phyloP scores from a whole-genome alignment of 2,888 invertebrate species.

The Phorcus lineatus region DNA sequence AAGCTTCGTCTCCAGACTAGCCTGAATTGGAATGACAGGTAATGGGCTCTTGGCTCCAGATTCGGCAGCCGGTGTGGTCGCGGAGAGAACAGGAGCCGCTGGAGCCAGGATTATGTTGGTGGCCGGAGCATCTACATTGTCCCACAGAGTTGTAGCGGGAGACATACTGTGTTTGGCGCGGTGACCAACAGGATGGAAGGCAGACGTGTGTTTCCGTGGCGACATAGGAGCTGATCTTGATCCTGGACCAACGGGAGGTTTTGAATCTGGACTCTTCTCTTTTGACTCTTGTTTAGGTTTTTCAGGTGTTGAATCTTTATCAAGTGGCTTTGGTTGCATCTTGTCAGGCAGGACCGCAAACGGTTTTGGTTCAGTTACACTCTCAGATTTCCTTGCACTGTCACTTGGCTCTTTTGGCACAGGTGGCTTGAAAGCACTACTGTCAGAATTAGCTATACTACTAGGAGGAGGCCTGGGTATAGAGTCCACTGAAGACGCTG shows the following conservation, averaged over 20 bases:
- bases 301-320: not conserved
- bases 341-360: too few species aligned
- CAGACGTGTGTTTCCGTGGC: constrained; percentile 41
- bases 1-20: constrained; percentile 3
- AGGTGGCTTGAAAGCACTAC: constrained; percentile 3
- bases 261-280: not conserved
- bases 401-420: not conserved
- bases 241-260: not conserved
- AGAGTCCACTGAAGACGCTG: not conserved
- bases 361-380: not conserved
- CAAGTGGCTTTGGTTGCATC: too few species aligned
- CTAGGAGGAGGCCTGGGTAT: not conserved
- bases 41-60: not conserved
- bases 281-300: not conserved
- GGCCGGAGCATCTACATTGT: constrained; percentile 58
- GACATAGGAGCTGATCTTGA: not conserved
- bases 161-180: constrained; percentile 64
- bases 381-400: not conserved
- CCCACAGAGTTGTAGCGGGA: constrained; percentile 71
- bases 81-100: constrained; percentile 45
- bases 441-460: too few species aligned
- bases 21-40: not conserved
- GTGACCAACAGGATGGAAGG: constrained; percentile 54
- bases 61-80: constrained; percentile 5
- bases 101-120: constrained; percentile 62